phyloP scores from a whole-genome alignment of 2,797 vertebrate species.

The Myotis daubentonii region DNA sequence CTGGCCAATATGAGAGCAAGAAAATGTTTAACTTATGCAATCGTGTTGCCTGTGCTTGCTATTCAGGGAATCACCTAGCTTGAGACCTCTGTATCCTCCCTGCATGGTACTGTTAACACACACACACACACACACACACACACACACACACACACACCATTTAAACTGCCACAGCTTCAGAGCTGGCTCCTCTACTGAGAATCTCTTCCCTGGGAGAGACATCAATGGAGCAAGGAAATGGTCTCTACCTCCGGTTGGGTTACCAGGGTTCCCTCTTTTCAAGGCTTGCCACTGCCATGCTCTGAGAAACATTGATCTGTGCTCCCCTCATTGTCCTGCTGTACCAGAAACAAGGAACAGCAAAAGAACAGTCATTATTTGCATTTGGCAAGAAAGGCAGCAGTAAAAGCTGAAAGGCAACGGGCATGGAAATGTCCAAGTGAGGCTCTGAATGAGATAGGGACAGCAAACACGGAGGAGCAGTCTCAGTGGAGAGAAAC shows the following conservation, averaged over 20 bases:
- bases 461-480: not conserved
- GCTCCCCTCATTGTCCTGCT: conserved; percentile 49
- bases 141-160: conserved; percentile 66
- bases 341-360: conserved; percentile 71
- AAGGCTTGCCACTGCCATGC: conserved; percentile 62
- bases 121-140: conserved; percentile 23
- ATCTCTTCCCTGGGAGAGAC: conserved; percentile 56
- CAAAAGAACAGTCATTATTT: conserved; percentile 77
- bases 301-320: conserved; percentile 69
- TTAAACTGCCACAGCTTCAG: conserved; percentile 56
- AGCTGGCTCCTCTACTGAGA: conserved; percentile 73
- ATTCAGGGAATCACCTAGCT: conserved; percentile 34
- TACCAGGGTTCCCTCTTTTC: conserved; percentile 78
- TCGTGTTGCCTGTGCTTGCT: conserved; percentile 28
- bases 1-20: not conserved
- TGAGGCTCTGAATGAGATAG: conserved; percentile 21
- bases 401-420: conserved; percentile 51
- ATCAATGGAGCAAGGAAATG: conserved; percentile 76
- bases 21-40: conserved; percentile 32
- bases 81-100: conserved; percentile 21
- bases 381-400: conserved; percentile 71
- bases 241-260: conserved; percentile 73
- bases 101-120: not conserved
- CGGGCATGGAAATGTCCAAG: conserved; percentile 48
- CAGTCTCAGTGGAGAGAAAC: not conserved